Conservation (phyloP, 2,113 vertebrate genomes). For the Centropus unirufus region DNA sequence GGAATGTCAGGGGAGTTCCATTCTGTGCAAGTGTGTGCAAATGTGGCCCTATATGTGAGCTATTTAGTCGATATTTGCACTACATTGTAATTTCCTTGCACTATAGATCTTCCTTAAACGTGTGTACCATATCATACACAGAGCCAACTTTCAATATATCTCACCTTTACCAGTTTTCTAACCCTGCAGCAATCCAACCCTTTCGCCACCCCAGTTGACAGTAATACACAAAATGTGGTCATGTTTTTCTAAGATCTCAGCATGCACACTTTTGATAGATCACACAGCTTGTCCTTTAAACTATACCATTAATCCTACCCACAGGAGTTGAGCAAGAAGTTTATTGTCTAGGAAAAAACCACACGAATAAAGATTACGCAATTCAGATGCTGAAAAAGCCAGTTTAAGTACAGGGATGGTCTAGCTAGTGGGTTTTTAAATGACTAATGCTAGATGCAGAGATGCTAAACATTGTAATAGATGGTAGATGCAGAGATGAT, state of each 20-base stretch:
- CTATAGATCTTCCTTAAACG: not conserved
- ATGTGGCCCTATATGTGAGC: not conserved
- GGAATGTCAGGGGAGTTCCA: not conserved
- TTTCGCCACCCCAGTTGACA: not conserved
- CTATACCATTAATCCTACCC: constrained; percentile 61
- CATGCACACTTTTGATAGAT: constrained; percentile 51
- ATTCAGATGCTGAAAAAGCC: constrained; percentile 1
- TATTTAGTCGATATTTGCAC: not conserved
- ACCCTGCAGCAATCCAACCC: constrained; percentile 30
- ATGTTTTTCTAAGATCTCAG: constrained; percentile 55
- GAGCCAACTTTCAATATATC: not conserved
- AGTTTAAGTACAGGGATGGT: not conserved
- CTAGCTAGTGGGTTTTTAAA: not conserved
- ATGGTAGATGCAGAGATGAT: not conserved
- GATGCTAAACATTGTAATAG: not conserved
- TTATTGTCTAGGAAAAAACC: constrained; percentile 12
- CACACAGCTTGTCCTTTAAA: constrained; percentile 65
- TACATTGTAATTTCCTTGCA: not conserved
- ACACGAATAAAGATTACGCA: constrained; percentile 20
- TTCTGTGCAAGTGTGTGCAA: not conserved
- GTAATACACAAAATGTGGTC: constrained; percentile 29
- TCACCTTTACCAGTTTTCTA: not conserved
- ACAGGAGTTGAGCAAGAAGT: constrained; percentile 16
- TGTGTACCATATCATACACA: not conserved
- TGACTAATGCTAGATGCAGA: not conserved